Evolutionary conservation across 2,888 invertebrate species (phyloP), one percentile per base, ranked within the genome.

Genomic region (Endotricha flammealis): DNA sequence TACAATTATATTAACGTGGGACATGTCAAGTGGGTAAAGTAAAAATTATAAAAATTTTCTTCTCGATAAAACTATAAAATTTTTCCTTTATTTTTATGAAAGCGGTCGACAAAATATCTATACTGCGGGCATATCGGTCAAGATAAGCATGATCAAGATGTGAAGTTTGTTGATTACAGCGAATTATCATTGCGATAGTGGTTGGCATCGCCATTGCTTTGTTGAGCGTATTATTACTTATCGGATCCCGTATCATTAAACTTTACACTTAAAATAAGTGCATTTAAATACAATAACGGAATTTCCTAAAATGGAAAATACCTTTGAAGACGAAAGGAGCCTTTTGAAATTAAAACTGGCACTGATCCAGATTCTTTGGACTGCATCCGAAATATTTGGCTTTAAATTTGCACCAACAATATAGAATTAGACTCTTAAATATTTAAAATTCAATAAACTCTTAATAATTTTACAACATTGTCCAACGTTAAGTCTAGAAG

Each of bases 161-260:
- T 60, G 51, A 47, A 57, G 51, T 53, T 51, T 42, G 56, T 51
- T 54, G 67, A 71, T 74, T 68, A 66, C 29, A 35, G 34, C 41
- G 42, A 42, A 43, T 51, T 70, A 72, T 67, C 74, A 41, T 43
- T 22, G 32, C 42, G 64, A 68, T 71, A 70, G 35, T 36, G 41
- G 38, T 31, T 35, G 29, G 14, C 13, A 22, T 12, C 22, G 29
- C 27, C 9, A 3, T 42, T 71, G 70, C 69, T 65, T 53, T 57
- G 63, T 61, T n/a, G n/a, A n/a, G n/a, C n/a, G n/a, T 64, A 39
- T 57, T 76, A 71, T 75, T 77, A 60, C 40, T 14, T 57, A 57
- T 61, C 57, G 33, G 48, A 56, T 58, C 3, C 20, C 7, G 7
- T 7, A 4, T n/a, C 7, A 20, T 6, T n/a, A n/a, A 20, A 20